Evolutionary conservation across 2,113 vertebrate genomes (phyloP).

Genomic region (Brachyhypopomus gauderio): DNA sequence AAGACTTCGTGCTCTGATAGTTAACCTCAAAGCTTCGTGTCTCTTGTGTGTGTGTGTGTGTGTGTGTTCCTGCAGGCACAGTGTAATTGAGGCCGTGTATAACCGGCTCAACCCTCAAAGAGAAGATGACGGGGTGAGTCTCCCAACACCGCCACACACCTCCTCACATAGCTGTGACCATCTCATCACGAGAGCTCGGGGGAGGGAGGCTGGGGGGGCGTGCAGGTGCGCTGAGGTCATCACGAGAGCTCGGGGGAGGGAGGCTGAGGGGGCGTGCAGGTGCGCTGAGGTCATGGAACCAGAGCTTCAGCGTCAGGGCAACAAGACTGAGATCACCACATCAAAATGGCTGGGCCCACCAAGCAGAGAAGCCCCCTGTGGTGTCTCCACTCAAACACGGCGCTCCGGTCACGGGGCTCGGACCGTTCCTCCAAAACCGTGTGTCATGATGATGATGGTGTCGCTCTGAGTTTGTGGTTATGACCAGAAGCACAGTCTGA

Average conservation of each 20-base stretch:
- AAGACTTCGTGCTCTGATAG: too few relatives aligned
- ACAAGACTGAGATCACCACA: conserved; percentile 47
- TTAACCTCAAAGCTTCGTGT: too few relatives aligned
- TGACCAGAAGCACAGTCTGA: not conserved
- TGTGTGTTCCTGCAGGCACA: conserved; percentile 78
- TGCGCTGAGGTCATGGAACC: conserved; percentile 47
- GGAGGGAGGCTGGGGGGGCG: too few relatives aligned
- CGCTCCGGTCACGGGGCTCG: not conserved
- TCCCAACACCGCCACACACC: not conserved
- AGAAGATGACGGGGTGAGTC: conserved; percentile 96
- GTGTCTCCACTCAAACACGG: not conserved
- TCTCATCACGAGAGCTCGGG: conserved; percentile 31
- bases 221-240: conserved; percentile 46
- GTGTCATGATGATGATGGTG: conserved; percentile 41
- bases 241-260: conserved; percentile 13
- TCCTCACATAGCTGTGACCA: conserved; percentile 1
- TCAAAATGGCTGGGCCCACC: conserved; percentile 20
- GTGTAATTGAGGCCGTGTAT: conserved; percentile 97
- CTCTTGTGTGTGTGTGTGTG: not conserved
- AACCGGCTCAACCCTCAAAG: conserved; percentile 94
- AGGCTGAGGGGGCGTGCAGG: not conserved
- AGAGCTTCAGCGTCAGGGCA: conserved; percentile 39
- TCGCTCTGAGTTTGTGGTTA: conserved; percentile 3
- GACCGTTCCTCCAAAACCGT: not conserved
- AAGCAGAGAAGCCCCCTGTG: conserved; percentile 12